Evolutionary conservation across 2,888 invertebrate genomes (phyloP).

Genomic region (Temnothorax rugatulus): DNA sequence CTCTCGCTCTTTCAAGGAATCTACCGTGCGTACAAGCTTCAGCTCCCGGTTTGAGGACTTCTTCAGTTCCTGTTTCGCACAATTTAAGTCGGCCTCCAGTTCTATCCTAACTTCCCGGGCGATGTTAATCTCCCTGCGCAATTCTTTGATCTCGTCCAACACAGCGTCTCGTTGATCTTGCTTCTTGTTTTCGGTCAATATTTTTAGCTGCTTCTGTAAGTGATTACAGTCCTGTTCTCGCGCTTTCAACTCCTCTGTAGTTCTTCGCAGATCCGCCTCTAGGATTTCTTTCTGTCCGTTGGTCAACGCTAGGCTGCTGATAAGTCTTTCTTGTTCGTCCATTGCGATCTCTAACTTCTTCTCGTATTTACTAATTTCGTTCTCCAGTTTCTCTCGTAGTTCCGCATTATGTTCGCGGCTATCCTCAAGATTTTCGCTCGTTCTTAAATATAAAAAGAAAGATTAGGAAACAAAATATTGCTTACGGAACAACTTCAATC

Average conservation of each 20-base stretch:
- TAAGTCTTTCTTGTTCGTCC: constrained; percentile 86
- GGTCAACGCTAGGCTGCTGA: constrained; percentile 78
- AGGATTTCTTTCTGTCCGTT: constrained; percentile 87
- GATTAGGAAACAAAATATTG: background rate
- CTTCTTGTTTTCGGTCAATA: constrained; percentile 79
- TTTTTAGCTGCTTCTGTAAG: constrained; percentile 87
- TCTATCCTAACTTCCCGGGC: constrained; percentile 79
- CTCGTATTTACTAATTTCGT: constrained; percentile 87
- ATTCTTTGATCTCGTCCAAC: constrained; percentile 76
- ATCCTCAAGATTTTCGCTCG: constrained; percentile 75
- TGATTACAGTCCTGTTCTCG: constrained; percentile 88
- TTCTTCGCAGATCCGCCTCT: constrained; percentile 86
- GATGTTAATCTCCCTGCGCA: constrained; percentile 78
- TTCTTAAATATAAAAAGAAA: constrained; percentile 17
- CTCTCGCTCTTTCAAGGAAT: constrained; percentile 89
- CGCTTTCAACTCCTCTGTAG: constrained; percentile 86
- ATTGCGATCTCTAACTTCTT: constrained; percentile 86
- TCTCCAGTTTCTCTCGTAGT: constrained; percentile 85
- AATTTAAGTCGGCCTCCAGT: constrained; percentile 79
- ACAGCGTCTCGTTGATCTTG: constrained; percentile 77
- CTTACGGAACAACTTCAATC: background rate
- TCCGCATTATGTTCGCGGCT: constrained; percentile 82
- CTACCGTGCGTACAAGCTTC: constrained; percentile 86
- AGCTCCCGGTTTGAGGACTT: constrained; percentile 75
- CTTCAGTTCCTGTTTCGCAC: constrained; percentile 76